Evolutionary conservation across 2,888 invertebrate genomes (phyloP).

Genomic region (Drosophila rellima): DNA sequence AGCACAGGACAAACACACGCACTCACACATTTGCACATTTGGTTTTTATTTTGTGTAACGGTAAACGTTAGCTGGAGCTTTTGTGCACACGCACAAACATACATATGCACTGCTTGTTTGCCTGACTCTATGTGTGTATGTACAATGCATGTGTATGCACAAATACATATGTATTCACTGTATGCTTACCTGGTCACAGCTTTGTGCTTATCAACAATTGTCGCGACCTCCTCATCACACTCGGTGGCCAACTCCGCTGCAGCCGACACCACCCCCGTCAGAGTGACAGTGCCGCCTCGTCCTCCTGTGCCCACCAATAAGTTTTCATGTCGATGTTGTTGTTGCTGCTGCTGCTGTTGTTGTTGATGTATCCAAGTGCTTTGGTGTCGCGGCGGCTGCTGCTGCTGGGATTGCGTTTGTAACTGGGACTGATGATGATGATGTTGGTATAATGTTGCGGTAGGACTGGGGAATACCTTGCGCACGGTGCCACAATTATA

Average conservation of each 20-base stretch:
- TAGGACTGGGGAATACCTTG: constrained; percentile 85
- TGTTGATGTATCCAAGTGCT: constrained; percentile 57
- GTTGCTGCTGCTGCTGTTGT: constrained; percentile 38
- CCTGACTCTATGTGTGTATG: background rate
- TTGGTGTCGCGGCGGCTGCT: constrained; percentile 48
- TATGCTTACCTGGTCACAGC: constrained; percentile 62
- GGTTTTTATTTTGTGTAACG: constrained; percentile 68
- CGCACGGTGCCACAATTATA: constrained; percentile 92
- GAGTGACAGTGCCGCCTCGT: constrained; percentile 14
- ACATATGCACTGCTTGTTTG: constrained; percentile 19
- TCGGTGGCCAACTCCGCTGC: constrained; percentile 53
- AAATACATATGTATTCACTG: constrained; percentile 14
- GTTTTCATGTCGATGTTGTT: constrained; percentile 48
- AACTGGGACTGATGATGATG: constrained; percentile 46
- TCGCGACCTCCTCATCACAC: constrained; percentile 59
- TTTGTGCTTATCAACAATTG: constrained; percentile 68
- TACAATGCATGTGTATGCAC: background rate
- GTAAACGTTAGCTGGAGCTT: constrained; percentile 51
- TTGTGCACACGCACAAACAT: constrained; percentile 26
- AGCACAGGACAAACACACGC: constrained; percentile 47
- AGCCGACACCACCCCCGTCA: constrained; percentile 18
- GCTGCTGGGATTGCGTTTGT: constrained; percentile 39
- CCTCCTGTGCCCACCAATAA: constrained; percentile 1
- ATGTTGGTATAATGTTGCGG: constrained; percentile 64
- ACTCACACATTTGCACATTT: constrained; percentile 37